These are phyloP conservation scores for Melanargia galathea DNA, from an alignment of 2,888 invertebrate species.

Conservation along the genomic window DNA sequence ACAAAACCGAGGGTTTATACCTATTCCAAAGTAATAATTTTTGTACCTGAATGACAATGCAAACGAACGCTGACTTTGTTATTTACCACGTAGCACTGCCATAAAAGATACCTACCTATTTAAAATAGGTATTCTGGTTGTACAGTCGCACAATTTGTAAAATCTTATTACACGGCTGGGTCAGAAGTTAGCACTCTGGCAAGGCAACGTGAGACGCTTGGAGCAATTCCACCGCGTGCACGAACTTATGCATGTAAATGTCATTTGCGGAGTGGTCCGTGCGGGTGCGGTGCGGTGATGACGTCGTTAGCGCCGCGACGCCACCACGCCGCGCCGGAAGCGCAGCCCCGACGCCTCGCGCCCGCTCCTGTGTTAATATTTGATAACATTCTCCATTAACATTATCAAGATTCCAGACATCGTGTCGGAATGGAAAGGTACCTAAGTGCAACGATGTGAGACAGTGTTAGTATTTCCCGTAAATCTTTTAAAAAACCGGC, in stretches of 20 bases:
- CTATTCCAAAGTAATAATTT: too few species aligned
- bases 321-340: conserved; percentile 25
- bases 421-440: not conserved
- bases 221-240: conserved; percentile 19
- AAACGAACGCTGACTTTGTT: too few species aligned
- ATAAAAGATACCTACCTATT: too few species aligned
- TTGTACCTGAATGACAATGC: too few species aligned
- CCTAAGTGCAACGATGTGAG: not conserved
- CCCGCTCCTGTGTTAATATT: conserved; percentile 31
- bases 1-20: too few species aligned
- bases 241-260: conserved; percentile 34
- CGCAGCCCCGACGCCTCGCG: conserved; percentile 26
- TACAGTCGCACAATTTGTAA: not conserved
- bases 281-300: conserved; percentile 12
- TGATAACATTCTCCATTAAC: conserved; percentile 29
- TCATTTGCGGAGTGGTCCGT: conserved; percentile 31
- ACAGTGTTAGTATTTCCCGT: not conserved
- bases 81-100: too few species aligned
- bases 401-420: conserved; percentile 12
- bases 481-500: too few species aligned
- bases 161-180: not conserved
- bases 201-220: conserved; percentile 5
- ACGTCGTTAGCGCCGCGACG: conserved; percentile 34
- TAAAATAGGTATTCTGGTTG: too few species aligned
- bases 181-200: not conserved